Conservation (phyloP, 1,140 invertebrate species). For the Elymnias hypermnestra region DNA sequence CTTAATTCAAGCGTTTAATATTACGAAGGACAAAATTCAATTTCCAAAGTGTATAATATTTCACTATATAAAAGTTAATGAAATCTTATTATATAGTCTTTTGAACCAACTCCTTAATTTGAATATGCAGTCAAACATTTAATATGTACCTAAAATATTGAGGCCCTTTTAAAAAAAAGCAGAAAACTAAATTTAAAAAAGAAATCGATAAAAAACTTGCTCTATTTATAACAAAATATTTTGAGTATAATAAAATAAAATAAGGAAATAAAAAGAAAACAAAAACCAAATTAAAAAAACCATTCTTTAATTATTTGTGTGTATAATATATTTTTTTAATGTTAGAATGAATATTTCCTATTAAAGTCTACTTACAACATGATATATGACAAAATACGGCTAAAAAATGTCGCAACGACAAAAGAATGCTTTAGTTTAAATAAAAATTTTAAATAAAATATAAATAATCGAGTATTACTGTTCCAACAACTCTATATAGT, state of each 20-base stretch:
- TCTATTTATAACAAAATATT: too few species aligned
- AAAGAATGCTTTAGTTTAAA: constrained; percentile 47
- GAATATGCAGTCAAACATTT: constrained; percentile 17
- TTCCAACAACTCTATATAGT: constrained; percentile 65
- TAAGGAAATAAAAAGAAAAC: constrained; percentile 44
- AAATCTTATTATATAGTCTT: constrained; percentile 31
- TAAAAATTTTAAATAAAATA: constrained; percentile 68
- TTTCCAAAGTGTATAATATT: neutral
- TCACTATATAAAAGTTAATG: constrained; percentile 25
- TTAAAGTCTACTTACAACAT: constrained; percentile 67
- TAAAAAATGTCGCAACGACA: constrained; percentile 55
- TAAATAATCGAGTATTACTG: constrained; percentile 73
- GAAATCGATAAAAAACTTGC: too few species aligned
- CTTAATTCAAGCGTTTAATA: neutral
- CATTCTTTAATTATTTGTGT: constrained; percentile 66
- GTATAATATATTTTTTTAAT: constrained; percentile 67
- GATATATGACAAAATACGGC: constrained; percentile 53
- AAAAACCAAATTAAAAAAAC: constrained; percentile 63
- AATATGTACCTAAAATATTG: constrained; percentile 22
- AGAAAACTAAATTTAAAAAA: constrained; percentile 24
- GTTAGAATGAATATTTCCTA: constrained; percentile 60
- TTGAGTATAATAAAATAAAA: too few species aligned
- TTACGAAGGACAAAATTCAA: neutral
- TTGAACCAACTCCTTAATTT: constrained; percentile 33
- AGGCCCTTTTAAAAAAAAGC: constrained; percentile 16